Conservation (phyloP, 2,888 invertebrate genomes). For the Melanotus villosus region DNA sequence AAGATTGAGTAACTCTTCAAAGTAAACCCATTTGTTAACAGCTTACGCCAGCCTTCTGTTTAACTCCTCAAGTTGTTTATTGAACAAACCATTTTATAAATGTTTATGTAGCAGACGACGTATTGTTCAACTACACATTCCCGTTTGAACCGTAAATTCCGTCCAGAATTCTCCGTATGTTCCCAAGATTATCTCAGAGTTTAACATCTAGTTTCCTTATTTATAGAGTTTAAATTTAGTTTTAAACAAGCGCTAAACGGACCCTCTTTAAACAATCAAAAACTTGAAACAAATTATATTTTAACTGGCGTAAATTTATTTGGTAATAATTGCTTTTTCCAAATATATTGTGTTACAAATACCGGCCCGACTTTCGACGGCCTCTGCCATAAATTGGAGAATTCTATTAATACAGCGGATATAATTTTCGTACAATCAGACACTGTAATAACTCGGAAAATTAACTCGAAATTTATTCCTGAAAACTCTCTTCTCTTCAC, state of each 20-base stretch:
- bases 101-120: slow-evolving; percentile 24
- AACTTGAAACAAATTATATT: slow-evolving; percentile 3
- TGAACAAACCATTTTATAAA: slow-evolving; percentile 29
- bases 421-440: too few relatives aligned
- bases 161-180: slow-evolving; percentile 14
- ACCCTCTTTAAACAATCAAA: not conserved
- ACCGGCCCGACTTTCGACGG: not conserved
- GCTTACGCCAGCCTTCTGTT: slow-evolving; percentile 14
- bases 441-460: too few relatives aligned
- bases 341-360: not conserved
- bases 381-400: too few relatives aligned
- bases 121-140: slow-evolving; percentile 16
- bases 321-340: not conserved
- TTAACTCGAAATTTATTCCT: too few relatives aligned
- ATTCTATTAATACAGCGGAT: too few relatives aligned
- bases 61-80: slow-evolving; percentile 18
- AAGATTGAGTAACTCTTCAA: not conserved
- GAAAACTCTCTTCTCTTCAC: too few relatives aligned
- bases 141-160: slow-evolving; percentile 21
- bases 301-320: not conserved
- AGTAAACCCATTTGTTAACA: not conserved
- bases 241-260: slow-evolving; percentile 1
- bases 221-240: slow-evolving; percentile 12
- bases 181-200: slow-evolving; percentile 8
- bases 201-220: slow-evolving; percentile 13